Conservation (phyloP, 1,140 invertebrate species). For the Rhopalosiphum padi region DNA sequence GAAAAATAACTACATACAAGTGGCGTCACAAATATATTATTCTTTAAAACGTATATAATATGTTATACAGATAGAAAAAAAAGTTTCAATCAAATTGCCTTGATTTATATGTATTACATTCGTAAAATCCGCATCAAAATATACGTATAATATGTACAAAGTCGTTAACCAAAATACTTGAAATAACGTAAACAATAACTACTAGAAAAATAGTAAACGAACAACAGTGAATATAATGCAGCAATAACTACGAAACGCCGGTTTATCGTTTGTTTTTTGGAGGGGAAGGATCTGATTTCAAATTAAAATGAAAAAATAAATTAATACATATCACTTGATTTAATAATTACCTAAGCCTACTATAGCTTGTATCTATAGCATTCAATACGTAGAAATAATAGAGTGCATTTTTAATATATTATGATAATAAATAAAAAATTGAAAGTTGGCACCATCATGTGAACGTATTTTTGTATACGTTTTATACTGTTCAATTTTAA, state of each 20-base stretch:
- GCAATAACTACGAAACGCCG: neutral
- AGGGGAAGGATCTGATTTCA: neutral
- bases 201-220: neutral
- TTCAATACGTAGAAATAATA: too few species aligned
- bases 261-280: neutral
- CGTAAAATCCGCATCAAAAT: neutral
- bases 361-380: too few species aligned
- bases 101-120: neutral
- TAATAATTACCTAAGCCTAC: too few species aligned
- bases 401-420: too few species aligned
- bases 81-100: neutral
- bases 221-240: neutral
- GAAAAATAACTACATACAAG: too few species aligned
- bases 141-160: neutral
- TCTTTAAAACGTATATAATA: neutral
- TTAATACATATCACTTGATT: too few species aligned
- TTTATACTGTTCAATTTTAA: too few species aligned
- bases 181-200: neutral
- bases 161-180: neutral
- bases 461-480: too few species aligned
- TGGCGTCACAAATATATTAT: neutral
- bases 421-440: too few species aligned
- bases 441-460: too few species aligned
- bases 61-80: too few species aligned
- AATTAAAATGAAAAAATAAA: neutral